Conservation (phyloP, 1,140 invertebrate species). For the Drosophila hydei region DNA sequence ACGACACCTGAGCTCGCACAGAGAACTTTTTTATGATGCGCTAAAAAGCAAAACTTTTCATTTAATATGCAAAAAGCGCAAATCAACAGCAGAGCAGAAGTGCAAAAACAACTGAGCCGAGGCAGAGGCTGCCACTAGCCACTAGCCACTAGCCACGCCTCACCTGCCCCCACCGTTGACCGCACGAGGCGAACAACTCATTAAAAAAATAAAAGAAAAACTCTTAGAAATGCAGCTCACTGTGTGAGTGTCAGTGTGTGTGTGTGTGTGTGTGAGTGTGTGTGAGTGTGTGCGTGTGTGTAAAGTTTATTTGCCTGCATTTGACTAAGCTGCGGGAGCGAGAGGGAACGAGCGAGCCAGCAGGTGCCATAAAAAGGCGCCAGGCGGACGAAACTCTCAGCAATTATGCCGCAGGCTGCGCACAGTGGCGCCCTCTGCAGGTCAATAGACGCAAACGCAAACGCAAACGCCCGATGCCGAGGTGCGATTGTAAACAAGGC, state of each 20-base stretch:
- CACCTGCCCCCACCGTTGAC: conserved; percentile 9
- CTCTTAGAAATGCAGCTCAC: conserved; percentile 33
- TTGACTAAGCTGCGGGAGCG: not conserved
- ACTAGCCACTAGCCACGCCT: not conserved
- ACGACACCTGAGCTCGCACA: conserved; percentile 65
- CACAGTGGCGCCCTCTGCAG: conserved; percentile 58
- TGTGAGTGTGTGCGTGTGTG: conserved; percentile 38
- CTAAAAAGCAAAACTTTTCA: conserved; percentile 68
- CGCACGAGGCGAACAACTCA: conserved; percentile 40
- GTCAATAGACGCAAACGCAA: conserved; percentile 51
- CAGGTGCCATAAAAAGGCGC: conserved; percentile 76
- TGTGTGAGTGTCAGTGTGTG: conserved; percentile 1
- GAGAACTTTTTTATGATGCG: conserved; percentile 70
- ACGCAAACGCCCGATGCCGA: conserved; percentile 32
- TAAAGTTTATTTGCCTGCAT: conserved; percentile 56
- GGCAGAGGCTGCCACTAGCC: not conserved
- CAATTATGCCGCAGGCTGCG: conserved; percentile 68
- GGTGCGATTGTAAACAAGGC: conserved; percentile 76
- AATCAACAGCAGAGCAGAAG: conserved; percentile 9
- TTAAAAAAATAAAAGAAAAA: conserved; percentile 54
- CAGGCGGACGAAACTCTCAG: conserved; percentile 64
- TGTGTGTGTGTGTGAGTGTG: conserved; percentile 39
- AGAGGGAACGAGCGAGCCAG: not conserved
- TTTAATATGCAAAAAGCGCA: conserved; percentile 63
- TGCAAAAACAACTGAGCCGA: conserved; percentile 23